Conservation (phyloP, 1,140 invertebrate genomes). For the Ooceraea biroi region DNA sequence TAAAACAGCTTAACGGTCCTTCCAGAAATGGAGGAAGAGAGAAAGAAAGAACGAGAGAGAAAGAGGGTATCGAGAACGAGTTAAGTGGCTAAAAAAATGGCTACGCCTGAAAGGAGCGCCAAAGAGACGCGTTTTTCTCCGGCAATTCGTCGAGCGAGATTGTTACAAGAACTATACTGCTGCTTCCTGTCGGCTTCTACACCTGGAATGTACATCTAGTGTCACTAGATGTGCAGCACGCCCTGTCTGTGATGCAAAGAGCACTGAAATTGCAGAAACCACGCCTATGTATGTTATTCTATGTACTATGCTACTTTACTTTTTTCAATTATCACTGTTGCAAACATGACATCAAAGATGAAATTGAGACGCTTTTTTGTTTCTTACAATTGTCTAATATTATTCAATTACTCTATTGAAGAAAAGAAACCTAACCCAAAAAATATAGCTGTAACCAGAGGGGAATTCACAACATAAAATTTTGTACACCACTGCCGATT, state of each 20-base stretch:
- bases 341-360: no score
- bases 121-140: slow-evolving; percentile 68
- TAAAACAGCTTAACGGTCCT: slow-evolving; percentile 74
- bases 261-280: background rate
- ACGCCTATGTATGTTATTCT: no score
- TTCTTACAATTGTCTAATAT: no score
- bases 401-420: no score
- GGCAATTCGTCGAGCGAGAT: slow-evolving; percentile 67
- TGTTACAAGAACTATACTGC: slow-evolving; percentile 29
- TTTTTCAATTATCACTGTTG: no score
- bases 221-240: background rate
- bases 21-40: background rate
- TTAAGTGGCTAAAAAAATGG: slow-evolving; percentile 76
- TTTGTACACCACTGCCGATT: no score
- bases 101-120: slow-evolving; percentile 64
- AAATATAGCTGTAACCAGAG: no score
- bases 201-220: slow-evolving; percentile 7
- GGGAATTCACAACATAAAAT: no score
- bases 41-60: background rate
- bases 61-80: slow-evolving; percentile 67
- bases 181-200: background rate
- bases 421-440: no score
- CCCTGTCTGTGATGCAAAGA: background rate
- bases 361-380: no score
- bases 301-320: no score